Conservation (phyloP, 2,888 invertebrate species). For the Volucella inflata region DNA sequence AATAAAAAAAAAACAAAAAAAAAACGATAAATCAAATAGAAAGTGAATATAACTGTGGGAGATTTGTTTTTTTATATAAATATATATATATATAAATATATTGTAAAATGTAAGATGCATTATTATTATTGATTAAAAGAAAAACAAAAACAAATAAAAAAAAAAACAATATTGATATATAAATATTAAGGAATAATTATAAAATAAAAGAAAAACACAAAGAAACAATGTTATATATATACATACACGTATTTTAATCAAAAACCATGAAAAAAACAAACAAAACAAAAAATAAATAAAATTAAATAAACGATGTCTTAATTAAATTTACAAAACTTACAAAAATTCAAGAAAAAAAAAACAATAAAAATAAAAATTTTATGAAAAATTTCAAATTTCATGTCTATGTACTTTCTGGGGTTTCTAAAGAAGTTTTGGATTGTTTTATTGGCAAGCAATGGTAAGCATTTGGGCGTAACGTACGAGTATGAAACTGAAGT, state of each 20-base stretch:
- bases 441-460: neutral
- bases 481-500: too few relatives aligned
- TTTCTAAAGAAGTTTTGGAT: neutral
- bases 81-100: slow-evolving; percentile 58
- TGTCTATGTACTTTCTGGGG: neutral
- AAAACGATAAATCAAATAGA: slow-evolving; percentile 12
- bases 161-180: slow-evolving; percentile 64
- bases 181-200: slow-evolving; percentile 70
- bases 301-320: slow-evolving; percentile 81
- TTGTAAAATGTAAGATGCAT: slow-evolving; percentile 71
- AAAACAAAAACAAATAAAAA: slow-evolving; percentile 1
- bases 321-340: slow-evolving; percentile 82
- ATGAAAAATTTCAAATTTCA: slow-evolving; percentile 65
- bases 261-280: slow-evolving; percentile 59
- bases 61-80: slow-evolving; percentile 70
- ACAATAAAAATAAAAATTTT: slow-evolving; percentile 80
- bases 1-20: slow-evolving; percentile 32
- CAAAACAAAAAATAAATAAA: slow-evolving; percentile 67
- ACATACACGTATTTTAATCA: slow-evolving; percentile 83
- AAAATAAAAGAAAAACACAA: slow-evolving; percentile 71
- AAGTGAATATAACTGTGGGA: slow-evolving; percentile 65
- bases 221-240: slow-evolving; percentile 81
- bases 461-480: too few relatives aligned
- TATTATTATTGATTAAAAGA: slow-evolving; percentile 59
- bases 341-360: slow-evolving; percentile 73